Evolutionary conservation across 2,797 vertebrate genomes (phyloP).

Genomic region (Oreochromis mossambicus): DNA sequence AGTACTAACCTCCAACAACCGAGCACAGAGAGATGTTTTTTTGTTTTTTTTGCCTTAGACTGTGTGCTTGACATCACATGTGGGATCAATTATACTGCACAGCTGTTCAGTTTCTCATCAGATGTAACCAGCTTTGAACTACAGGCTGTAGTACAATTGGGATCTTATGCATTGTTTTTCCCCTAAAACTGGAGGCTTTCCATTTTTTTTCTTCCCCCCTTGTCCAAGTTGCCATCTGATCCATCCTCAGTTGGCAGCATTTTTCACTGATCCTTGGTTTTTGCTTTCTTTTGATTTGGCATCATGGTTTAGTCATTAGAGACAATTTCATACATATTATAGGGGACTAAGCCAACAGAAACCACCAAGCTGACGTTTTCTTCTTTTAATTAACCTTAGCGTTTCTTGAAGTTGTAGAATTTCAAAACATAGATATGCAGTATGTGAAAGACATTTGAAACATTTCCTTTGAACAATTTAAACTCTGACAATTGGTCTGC

Average conservation of each 20-base stretch:
- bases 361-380: background rate
- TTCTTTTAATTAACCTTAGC: background rate
- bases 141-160: background rate
- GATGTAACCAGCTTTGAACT: conserved; percentile 6
- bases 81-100: conserved; percentile 45
- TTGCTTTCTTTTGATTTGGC: conserved; percentile 9
- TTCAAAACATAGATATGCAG: background rate
- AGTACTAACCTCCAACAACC: background rate
- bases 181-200: conserved; percentile 8
- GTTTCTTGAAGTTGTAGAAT: background rate
- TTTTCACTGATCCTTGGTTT: conserved; percentile 27
- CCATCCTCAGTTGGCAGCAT: background rate
- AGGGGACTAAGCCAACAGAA: background rate
- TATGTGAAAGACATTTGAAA: background rate
- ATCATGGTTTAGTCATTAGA: conserved; percentile 2
- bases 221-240: conserved; percentile 21
- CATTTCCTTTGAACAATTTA: background rate
- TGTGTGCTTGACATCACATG: conserved; percentile 21
- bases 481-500: background rate
- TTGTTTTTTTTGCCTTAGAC: background rate
- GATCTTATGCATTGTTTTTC: conserved; percentile 13
- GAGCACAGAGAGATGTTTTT: background rate
- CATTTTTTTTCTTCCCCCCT: background rate
- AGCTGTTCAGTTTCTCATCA: conserved; percentile 37
- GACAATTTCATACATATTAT: background rate